Evolutionary conservation across 1,140 invertebrate genomes (phyloP).

Genomic region (Drosophila navojoa): DNA sequence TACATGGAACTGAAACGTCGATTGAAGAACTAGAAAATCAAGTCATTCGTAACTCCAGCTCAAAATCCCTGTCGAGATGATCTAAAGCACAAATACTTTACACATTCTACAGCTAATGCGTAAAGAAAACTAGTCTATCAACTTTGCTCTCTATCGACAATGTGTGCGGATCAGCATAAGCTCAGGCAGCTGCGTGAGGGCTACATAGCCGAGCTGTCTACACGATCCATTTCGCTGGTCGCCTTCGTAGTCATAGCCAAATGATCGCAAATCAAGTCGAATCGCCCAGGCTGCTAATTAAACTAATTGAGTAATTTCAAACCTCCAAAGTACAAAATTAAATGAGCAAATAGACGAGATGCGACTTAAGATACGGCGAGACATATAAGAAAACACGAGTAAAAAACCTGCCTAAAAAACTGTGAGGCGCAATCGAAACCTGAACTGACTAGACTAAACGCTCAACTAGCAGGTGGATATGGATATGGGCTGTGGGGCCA

Average conservation of each 20-base stretch:
- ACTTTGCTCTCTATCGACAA: neutral
- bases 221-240: constrained; percentile 57
- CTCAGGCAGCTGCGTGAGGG: neutral
- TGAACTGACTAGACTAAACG: constrained; percentile 47
- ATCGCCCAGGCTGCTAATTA: constrained; percentile 65
- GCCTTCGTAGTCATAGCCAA: constrained; percentile 40
- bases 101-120: constrained; percentile 3
- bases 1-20: too few species aligned
- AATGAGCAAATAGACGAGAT: constrained; percentile 71
- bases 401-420: constrained; percentile 26
- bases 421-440: constrained; percentile 60
- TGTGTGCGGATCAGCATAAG: constrained; percentile 3
- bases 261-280: constrained; percentile 62
- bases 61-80: too few species aligned
- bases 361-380: constrained; percentile 5
- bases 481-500: neutral
- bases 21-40: too few species aligned
- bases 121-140: constrained; percentile 32
- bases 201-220: constrained; percentile 32
- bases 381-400: constrained; percentile 21
- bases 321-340: constrained; percentile 64
- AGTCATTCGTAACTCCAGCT: too few species aligned
- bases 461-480: constrained; percentile 21
- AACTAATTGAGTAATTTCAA: constrained; percentile 82
- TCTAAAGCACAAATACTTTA: neutral